phyloP scores from a whole-genome alignment of 2,797 vertebrate species.

The Spondyliosoma cantharus region DNA sequence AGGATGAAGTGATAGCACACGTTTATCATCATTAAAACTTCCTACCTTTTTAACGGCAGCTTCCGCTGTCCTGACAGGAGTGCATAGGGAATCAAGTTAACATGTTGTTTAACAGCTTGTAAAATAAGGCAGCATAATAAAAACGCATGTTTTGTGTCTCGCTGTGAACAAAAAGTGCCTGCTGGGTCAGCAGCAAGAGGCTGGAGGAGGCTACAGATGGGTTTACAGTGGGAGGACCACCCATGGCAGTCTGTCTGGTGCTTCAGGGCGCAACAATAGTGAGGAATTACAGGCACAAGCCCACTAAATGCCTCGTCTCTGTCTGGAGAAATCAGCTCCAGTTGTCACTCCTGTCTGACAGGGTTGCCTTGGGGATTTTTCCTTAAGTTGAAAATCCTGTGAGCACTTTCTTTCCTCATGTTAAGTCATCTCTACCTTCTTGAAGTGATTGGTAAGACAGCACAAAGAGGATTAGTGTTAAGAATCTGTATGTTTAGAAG shows the following conservation, averaged over 20 bases:
- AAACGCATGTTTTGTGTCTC: conserved; percentile 55
- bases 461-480: background rate
- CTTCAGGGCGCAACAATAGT: conserved; percentile 54
- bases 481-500: background rate
- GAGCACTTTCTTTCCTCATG: background rate
- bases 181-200: conserved; percentile 17
- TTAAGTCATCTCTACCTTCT: background rate
- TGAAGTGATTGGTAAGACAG: background rate
- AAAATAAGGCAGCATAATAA: conserved; percentile 51
- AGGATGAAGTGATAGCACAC: conserved; percentile 54
- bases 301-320: conserved; percentile 40
- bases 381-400: background rate
- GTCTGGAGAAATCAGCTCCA: conserved; percentile 40
- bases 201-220: conserved; percentile 21
- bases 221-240: conserved; percentile 66
- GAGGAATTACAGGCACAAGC: conserved; percentile 41
- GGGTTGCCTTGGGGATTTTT: conserved; percentile 32
- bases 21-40: conserved; percentile 58
- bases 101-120: conserved; percentile 72
- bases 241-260: conserved; percentile 64
- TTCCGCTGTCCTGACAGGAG: conserved; percentile 69
- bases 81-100: conserved; percentile 74
- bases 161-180: conserved; percentile 52
- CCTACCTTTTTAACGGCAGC: conserved; percentile 75
- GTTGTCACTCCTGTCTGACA: conserved; percentile 25